Conservation (phyloP, 2,888 invertebrate genomes). For the Cyaniris semiargus region DNA sequence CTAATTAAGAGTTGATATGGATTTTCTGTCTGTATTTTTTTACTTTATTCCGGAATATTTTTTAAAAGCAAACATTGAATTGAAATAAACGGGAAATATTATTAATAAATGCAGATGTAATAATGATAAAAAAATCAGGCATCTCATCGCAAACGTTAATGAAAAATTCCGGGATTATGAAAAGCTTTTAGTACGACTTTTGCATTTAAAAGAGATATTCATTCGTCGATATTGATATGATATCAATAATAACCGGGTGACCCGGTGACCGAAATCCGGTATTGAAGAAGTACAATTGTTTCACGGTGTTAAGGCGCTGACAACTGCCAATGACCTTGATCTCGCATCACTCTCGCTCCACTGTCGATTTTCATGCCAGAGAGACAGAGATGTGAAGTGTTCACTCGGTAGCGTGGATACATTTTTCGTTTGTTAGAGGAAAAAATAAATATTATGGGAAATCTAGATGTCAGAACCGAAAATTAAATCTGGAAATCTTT, state of each 20-base stretch:
- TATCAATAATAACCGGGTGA: conserved; percentile 1
- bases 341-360: no score
- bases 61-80: not conserved
- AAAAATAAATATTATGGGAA: no score
- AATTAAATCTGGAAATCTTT: no score
- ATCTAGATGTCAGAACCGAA: no score
- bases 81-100: not conserved
- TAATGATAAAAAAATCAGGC: not conserved
- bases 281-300: not conserved
- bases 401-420: no score
- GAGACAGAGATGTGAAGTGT: no score
- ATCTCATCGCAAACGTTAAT: not conserved
- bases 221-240: not conserved
- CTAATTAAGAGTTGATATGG: no score
- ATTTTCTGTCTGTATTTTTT: not conserved
- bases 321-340: no score
- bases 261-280: conserved; percentile 4
- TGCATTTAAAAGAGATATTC: conserved; percentile 4
- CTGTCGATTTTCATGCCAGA: no score
- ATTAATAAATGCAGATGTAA: not conserved
- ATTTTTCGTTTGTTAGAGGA: no score
- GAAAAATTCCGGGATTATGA: conserved; percentile 7
- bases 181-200: conserved; percentile 12
- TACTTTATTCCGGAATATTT: not conserved
- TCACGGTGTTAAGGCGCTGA: not conserved